A percentile compares a stretch with the other conserved stretches of the same genome.
Evolutionary conservation across 2,113 vertebrate genomes (phyloP).

Genomic region (Onychorhynchus coronatus): DNA sequence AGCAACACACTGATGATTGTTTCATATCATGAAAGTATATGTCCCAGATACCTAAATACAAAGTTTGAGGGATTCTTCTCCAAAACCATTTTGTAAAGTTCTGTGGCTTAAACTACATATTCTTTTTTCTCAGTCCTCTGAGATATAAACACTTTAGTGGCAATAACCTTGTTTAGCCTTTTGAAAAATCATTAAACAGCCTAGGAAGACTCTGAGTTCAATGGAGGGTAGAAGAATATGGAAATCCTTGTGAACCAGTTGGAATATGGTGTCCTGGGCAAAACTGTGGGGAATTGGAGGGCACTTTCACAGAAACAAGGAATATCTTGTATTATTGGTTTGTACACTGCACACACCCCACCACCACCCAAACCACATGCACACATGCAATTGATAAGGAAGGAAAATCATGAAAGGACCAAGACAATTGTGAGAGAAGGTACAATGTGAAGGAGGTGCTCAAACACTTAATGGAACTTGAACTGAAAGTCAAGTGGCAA

Average conservation of each 20-base stretch:
- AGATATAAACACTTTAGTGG: not conserved
- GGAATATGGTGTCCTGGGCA: not conserved
- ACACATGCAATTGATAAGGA: not conserved
- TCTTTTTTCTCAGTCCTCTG: not conserved
- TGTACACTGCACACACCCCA: not conserved
- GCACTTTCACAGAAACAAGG: not conserved
- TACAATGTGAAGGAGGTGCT: not conserved
- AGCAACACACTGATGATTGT: not conserved
- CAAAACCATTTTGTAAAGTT: not conserved
- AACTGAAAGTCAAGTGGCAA: not conserved
- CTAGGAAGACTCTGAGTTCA: not conserved
- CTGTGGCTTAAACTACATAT: not conserved
- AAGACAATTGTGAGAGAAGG: not conserved
- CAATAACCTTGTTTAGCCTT: not conserved
- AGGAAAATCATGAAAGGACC: not conserved
- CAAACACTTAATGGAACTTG: not conserved
- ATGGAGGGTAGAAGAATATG: not conserved
- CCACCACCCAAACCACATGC: not conserved
- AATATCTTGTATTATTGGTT: not conserved
- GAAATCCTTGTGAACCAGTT: not conserved
- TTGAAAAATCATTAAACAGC: not conserved
- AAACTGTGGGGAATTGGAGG: not conserved
- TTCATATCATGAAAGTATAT: not conserved
- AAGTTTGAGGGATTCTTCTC: not conserved
- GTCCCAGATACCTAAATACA: not conserved